Base-by-base conservation (phyloP, 2,113 vertebrate genomes). In the Theropithecus gelada region DNA sequence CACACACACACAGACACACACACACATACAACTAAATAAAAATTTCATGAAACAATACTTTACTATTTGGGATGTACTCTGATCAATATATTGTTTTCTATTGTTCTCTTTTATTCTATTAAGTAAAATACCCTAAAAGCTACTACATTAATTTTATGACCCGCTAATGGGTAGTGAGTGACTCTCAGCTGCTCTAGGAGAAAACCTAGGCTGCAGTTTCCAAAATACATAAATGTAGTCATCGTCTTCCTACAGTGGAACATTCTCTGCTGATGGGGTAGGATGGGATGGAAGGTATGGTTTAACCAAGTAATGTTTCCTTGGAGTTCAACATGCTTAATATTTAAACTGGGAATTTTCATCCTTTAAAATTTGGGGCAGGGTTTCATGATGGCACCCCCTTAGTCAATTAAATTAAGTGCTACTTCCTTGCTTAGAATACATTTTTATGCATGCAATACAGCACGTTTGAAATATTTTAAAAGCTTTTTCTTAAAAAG, bases 391-490 rank as follows among this genome's bases (percentile, higher is more conserved):
- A 85, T 59, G 95, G 52, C 82, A 45, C 38, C 73, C 20, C 90
- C 7, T 45, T 52, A 88, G n/a, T 85, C 88, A 96, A 70, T 95
- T 66, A 96, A 92, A 92, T 90, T 0, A 94, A 52, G 70, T 93
- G 92, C 16, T 88, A 59, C 45, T 52, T 88, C 27, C 38, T 84
- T 48, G 50, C 81, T 85, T 70, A 85, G 20, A 50, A 66, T 6
- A 92, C 23, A 57, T 66, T 88, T 87, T 70, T 82, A 66, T 82
- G 22, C 55, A 75, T 50, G 6, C 35, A 93, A 64, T 57, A 40
- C 12, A 89, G 45, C 38, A 70, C 43, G 0, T 25, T 72, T 90
- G 35, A 90, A 90, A 88, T 43, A 57, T 92, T 64, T 73, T 3
- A 55, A 92, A 82, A 27, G 1, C 16, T 52, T 70, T 70, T 78